Base-by-base conservation (phyloP, 2,888 invertebrate species). In the Silvanus unidentatus region DNA sequence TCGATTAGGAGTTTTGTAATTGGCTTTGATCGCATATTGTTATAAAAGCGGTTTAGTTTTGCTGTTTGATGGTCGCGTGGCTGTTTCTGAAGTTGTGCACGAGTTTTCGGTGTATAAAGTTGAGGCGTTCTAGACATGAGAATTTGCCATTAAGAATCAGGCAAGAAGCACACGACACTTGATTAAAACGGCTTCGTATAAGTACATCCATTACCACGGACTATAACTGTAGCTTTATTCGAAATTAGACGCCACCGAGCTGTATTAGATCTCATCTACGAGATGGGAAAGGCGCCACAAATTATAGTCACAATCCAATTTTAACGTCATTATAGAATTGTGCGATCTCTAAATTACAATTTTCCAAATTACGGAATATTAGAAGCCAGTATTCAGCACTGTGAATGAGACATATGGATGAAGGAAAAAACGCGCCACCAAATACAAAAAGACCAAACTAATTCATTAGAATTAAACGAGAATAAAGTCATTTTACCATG, bases 131-230 rank as follows among this genome's bases (percentile, higher is more conserved):
- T 43, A 59, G 63, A 61, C 64, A 65, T 60, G 63, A 62, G 64
- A 66, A 63, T 63, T 61, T 49, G 57, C 64, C 63, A 66, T 66
- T 66, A 65, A 62, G 63, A 62, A 59, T 55, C 55, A 51, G 47
- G 54, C 55, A 61, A 64, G 61, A 58, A 57, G 59, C 61, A 63
- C 58, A 63, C 58, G 63, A 59, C 63, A 62, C 62, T 65, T 65
- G 63, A 65, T 65, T 64, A 64, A 64, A 65, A 64, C 60, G 54
- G 58, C 54, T 58, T 44, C 53, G 59, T 60, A 54, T 53, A 58
- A 64, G 61, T 61, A 62, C 63, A 64, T 63, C 61, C 58, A 64
- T 65, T 65, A 64, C 59, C 49, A 50, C 51, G 54, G 52, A 57
- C 57, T 57, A 59, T 63, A 60, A 60, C 57, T 54, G 57, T 60